A percentile compares a stretch with the other conserved stretches of the same genome.
Conservation (phyloP, 2,113 vertebrate genomes). For the Mohoua ochrocephala region DNA sequence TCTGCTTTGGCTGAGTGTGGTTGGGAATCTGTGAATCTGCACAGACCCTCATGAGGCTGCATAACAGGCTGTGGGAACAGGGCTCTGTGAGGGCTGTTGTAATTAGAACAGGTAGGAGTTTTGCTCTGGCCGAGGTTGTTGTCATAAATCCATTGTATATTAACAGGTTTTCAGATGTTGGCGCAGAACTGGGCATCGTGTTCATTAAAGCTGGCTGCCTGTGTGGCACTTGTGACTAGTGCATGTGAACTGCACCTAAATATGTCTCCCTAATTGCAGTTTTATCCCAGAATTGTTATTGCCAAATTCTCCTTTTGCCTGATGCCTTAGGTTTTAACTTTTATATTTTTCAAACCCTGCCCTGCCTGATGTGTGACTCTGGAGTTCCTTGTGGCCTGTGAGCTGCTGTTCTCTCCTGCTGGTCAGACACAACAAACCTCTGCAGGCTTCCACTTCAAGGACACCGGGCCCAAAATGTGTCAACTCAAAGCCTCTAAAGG, state of each 20-base stretch:
- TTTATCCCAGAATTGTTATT: not conserved
- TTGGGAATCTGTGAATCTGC: not conserved
- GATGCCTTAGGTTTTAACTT: no score
- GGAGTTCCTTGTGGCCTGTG: no score
- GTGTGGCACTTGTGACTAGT: not conserved
- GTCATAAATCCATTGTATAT: not conserved
- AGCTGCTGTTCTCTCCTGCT: no score
- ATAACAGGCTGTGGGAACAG: not conserved
- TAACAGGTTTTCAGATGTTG: not conserved
- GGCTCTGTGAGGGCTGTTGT: not conserved
- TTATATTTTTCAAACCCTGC: no score
- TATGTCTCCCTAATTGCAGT: not conserved
- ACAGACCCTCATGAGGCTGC: rapidly evolving
- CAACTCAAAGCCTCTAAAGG: no score
- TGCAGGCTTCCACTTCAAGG: no score
- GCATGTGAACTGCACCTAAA: not conserved
- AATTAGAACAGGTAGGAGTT: not conserved
- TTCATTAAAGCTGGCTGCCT: not conserved
- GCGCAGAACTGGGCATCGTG: not conserved
- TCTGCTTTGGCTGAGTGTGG: not conserved
- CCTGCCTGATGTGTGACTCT: no score
- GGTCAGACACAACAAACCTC: no score
- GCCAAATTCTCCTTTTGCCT: not conserved
- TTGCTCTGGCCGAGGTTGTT: not conserved
- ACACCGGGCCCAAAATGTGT: no score